Base-by-base conservation (phyloP, 2,113 vertebrate genomes). In the Barbus barbus region DNA sequence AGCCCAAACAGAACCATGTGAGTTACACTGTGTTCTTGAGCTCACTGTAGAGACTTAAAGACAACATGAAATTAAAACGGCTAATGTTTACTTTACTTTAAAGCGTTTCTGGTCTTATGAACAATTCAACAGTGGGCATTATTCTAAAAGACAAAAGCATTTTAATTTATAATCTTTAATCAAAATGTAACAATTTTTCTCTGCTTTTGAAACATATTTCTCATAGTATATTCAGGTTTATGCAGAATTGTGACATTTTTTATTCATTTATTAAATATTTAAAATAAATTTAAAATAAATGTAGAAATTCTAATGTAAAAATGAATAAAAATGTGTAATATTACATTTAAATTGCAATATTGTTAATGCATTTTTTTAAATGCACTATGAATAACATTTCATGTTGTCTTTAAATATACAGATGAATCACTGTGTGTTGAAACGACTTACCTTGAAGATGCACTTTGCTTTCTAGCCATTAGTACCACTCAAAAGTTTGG, bases 1-100 rank as follows among this genome's bases (percentile, higher is more conserved):
- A 91, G 88, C 36, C 84, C 84, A 81, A 85, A 84, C 53, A 89
- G 67, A 0, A 85, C 87, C 51, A 78, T 92, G 94, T 95, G 86
- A 94, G 94, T n/a, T n/a, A n/a, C n/a, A n/a, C n/a, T n/a, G n/a
- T 9, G 20, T 72, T 51, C 1, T 71, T 53, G 71, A 75, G 44
- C 9, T 18, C 24, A 67, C 83, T 75, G 83, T 7, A 12, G 3
- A n/a, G 2, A 18, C 74, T 7, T n/a, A 7, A 33, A 56, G 11
- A 36, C 51, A 58, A 11, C 26, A 22, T 24, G 5, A 46, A 33
- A 69, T 33, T 33, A 20, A 9, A 3, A 16, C 18, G 3, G 36
- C 38, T 41, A 24, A 9, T 0, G n/a, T 69, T 69, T 69, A 38
- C n/a, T n/a, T n/a, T n/a, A n/a, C 48, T 53, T 20, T 22, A 56